Conservation (phyloP, 2,888 invertebrate genomes). For the Melanostoma mellinum region DNA sequence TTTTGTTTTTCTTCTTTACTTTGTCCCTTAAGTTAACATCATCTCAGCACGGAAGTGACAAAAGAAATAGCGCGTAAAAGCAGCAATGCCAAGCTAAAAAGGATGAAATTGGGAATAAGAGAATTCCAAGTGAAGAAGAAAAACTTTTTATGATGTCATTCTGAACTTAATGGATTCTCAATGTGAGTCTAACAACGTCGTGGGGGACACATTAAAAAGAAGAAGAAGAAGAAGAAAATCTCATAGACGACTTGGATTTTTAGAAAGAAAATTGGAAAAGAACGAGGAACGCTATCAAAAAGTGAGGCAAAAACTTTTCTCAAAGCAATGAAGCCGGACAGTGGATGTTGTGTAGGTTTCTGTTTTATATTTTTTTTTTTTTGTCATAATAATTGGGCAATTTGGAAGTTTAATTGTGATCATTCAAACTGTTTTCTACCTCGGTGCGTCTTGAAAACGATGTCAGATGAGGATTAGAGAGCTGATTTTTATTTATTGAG, state of each 20-base stretch:
- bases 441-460: slow-evolving; percentile 35
- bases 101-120: slow-evolving; percentile 33
- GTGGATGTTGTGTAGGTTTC: neutral
- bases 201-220: slow-evolving; percentile 52
- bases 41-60: slow-evolving; percentile 45
- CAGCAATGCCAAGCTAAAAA: slow-evolving; percentile 19
- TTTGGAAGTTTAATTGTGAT: slow-evolving; percentile 57
- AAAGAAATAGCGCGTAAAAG: slow-evolving; percentile 43
- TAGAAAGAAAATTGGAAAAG: slow-evolving; percentile 2
- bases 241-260: slow-evolving; percentile 1
- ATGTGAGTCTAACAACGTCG: slow-evolving; percentile 65
- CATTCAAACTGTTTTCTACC: slow-evolving; percentile 50
- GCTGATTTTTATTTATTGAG: slow-evolving; percentile 15
- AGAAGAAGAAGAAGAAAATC: slow-evolving; percentile 4
- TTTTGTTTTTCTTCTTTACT: neutral
- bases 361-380: slow-evolving; percentile 1
- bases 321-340: slow-evolving; percentile 18
- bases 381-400: slow-evolving; percentile 46
- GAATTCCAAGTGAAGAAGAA: slow-evolving; percentile 20
- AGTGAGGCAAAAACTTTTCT: slow-evolving; percentile 24
- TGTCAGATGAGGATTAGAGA: slow-evolving; percentile 19
- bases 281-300: slow-evolving; percentile 27
- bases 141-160: slow-evolving; percentile 66
- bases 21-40: slow-evolving; percentile 28
- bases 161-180: slow-evolving; percentile 70